Percentiles rank a stretch among this genome's conserved stretches.
Evolutionary conservation across 35 echinoderm and acorn worm genomes (phyloP).

Genomic region (Holothuria glaberrima): DNA sequence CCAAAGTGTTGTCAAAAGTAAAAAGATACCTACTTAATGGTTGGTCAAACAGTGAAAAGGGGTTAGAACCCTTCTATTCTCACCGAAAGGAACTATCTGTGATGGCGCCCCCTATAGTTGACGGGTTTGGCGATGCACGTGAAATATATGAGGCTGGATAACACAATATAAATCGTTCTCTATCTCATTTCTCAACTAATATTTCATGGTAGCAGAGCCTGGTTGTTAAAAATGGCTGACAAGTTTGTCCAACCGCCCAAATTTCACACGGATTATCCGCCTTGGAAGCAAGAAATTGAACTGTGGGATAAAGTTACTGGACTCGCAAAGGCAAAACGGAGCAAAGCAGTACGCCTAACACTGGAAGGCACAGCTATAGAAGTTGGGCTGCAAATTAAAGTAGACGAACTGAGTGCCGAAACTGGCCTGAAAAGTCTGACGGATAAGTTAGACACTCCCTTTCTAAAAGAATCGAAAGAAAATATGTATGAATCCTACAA

Average conservation of each 20-base stretch:
- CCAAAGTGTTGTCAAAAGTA: conserved; percentile 59
- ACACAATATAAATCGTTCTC: no score
- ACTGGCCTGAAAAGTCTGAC: conserved; percentile 3
- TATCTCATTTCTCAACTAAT: no score
- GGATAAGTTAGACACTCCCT: conserved; percentile 26
- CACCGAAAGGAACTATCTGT: conserved; percentile 44
- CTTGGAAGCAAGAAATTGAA: no score
- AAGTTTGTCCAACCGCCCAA: no score
- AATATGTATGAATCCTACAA: conserved; percentile 29
- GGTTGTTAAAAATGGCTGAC: no score
- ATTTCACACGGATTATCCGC: no score
- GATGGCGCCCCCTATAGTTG: no score
- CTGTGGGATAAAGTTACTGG: no score
- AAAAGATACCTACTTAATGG: conserved; percentile 58
- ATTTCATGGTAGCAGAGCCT: no score
- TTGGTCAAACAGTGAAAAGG: conserved; percentile 44
- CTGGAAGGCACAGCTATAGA: conserved; percentile 2
- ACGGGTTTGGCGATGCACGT: no score
- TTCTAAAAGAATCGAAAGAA: conserved; percentile 44
- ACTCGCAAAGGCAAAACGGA: no score
- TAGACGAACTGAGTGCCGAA: neutral
- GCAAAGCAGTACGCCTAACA: neutral
- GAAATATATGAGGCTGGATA: no score
- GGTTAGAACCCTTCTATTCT: conserved; percentile 23
- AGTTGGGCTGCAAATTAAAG: neutral